Evolutionary conservation across 2,888 invertebrate genomes (phyloP).

Genomic region (Electrophaes corylata): DNA sequence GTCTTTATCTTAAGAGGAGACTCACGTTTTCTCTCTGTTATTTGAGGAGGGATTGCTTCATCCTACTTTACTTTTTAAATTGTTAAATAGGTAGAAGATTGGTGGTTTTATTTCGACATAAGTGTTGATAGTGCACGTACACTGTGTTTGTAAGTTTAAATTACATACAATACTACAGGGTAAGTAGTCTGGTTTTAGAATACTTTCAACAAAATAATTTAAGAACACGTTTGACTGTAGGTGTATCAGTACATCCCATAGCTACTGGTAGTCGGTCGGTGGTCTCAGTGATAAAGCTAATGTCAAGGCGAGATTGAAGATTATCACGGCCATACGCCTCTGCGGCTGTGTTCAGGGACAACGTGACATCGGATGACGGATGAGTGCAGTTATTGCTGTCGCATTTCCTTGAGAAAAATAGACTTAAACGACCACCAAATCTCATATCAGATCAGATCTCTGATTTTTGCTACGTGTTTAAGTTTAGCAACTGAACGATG

Average conservation of each 20-base stretch:
- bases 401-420: conserved; percentile 10
- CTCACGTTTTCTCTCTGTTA: conserved; percentile 38
- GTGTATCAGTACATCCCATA: conserved; percentile 22
- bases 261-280: conserved; percentile 29
- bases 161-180: neutral
- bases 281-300: conserved; percentile 42
- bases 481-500: neutral
- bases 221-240: conserved; percentile 14
- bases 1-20: conserved; percentile 40
- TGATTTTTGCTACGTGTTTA: neutral
- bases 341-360: conserved; percentile 24
- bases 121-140: neutral
- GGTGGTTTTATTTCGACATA: conserved; percentile 21
- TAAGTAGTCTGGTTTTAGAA: neutral
- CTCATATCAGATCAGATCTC: neutral
- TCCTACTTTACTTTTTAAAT: conserved; percentile 37
- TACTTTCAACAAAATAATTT: neutral
- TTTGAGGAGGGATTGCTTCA: conserved; percentile 36
- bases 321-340: conserved; percentile 33
- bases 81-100: conserved; percentile 29
- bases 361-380: conserved; percentile 37
- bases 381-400: conserved; percentile 24
- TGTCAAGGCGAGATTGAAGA: conserved; percentile 41
- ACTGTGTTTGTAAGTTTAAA: neutral
- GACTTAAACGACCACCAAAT: neutral